Evolutionary conservation across 2,113 vertebrate species (phyloP), one percentile per base, ranked within the genome.

Genomic region (Caracal caracal): DNA sequence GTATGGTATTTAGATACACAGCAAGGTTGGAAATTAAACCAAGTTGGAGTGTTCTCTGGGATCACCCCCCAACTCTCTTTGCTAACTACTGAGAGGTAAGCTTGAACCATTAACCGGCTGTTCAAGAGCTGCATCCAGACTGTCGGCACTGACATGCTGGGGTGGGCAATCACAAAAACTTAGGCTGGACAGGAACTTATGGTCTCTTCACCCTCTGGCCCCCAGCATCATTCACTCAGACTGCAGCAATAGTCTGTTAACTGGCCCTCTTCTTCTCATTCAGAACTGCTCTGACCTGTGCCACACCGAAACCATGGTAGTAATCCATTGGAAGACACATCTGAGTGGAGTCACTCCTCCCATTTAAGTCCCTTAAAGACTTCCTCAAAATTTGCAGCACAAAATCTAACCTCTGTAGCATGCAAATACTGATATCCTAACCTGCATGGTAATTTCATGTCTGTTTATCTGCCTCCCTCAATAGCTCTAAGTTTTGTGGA

Each of bases 11-110:
- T 65, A 95, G 88, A 96, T 24, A 63, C 92, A 95, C 40, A 79
- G 84, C 11, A n/a, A 98, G 86, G 47, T 51, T 92, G 66, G 76
- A 90, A 97, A 95, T 97, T 84, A 95, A 92, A 96, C 63, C 37
- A 78, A 87, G 80, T 40, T 78, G 51, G 94, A 43, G 70, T 5
- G 19, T 89, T 94, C 90, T 95, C 89, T 97, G 97, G 95, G 90
- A 92, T 78, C 83, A 66, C 92, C 37, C 33, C 83, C 53, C 79
- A 49, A 93, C 35, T 89, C 91, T 88, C 75, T 51, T 88, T 37
- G 12, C 70, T 89, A 94, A 89, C 89, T 75, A 76, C 22, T 24
- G 43, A 90, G 94, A 97, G 35, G 87, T 88, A 88, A 59, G 90
- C 94, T 70, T 89, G 85, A 96, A 53, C 92, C 79, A 66, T 86